These are phyloP conservation scores for Neomonachus schauinslandi DNA, from an alignment of 2,113 vertebrate genomes.

Conservation along the genomic window DNA sequence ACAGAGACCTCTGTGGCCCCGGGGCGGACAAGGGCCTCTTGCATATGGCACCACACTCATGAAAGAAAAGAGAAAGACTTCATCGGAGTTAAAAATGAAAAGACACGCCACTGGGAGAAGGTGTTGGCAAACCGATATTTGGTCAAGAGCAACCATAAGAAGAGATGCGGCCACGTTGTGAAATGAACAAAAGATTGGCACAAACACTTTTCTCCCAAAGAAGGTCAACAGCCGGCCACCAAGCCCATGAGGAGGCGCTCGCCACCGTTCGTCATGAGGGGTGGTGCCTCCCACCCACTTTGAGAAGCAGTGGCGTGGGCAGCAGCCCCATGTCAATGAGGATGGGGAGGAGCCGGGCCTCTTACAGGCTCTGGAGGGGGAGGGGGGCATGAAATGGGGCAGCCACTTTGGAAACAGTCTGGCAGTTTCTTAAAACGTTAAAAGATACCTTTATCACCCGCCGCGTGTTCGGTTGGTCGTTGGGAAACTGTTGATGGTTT, in stretches of 20 bases:
- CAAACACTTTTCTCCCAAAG: neutral
- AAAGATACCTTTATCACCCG: neutral
- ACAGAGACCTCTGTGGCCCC: neutral
- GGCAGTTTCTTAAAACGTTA: neutral
- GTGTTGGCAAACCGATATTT: neutral
- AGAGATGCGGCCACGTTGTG: neutral
- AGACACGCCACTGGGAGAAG: neutral
- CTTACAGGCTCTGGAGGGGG: neutral
- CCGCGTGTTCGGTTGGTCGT: neutral
- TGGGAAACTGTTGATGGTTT: neutral
- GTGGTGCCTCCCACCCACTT: neutral
- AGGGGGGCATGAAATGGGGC: too few species aligned
- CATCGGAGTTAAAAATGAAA: neutral
- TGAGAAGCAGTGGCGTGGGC: neutral
- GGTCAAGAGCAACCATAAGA: neutral
- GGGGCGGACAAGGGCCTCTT: neutral
- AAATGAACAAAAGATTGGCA: neutral
- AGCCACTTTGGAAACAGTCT: neutral
- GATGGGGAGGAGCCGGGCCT: neutral
- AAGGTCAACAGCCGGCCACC: neutral
- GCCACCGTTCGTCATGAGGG: neutral
- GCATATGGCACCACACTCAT: neutral
- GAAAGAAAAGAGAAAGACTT: neutral
- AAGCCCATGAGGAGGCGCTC: neutral
- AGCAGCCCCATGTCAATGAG: neutral